Conservation (phyloP, 1,140 invertebrate genomes). For the Drosophila trapezifrons region DNA sequence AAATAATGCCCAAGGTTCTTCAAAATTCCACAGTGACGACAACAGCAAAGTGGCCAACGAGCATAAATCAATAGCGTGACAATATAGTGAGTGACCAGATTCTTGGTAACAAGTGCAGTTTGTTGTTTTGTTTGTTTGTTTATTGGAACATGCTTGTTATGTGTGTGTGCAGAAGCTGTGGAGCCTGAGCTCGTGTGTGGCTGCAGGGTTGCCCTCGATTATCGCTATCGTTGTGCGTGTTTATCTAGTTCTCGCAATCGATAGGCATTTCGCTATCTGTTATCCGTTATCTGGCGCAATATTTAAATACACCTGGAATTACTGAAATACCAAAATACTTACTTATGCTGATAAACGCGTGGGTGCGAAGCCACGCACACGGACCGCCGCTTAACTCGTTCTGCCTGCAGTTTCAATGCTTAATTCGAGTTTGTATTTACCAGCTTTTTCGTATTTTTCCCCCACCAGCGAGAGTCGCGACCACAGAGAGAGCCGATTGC, state of each 20-base stretch:
- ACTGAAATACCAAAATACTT: neutral
- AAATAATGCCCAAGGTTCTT: neutral
- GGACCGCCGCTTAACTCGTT: neutral
- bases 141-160: neutral
- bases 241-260: slow-evolving; percentile 18
- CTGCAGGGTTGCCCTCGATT: neutral
- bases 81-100: neutral
- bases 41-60: slow-evolving; percentile 7
- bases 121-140: neutral
- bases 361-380: slow-evolving; percentile 1
- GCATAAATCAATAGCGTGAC: neutral
- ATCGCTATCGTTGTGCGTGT: neutral
- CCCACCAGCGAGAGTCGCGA: slow-evolving; percentile 1
- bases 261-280: neutral
- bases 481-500: neutral
- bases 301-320: slow-evolving; percentile 7
- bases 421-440: neutral
- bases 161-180: neutral
- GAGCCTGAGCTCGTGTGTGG: neutral
- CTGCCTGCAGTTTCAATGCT: neutral
- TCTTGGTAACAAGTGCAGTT: too few species aligned
- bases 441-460: neutral
- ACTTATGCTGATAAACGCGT: neutral
- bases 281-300: slow-evolving; percentile 5
- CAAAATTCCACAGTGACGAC: slow-evolving; percentile 1